Base-by-base conservation (phyloP, 2,888 invertebrate genomes). In the Chaetogeoica ovagalla region DNA sequence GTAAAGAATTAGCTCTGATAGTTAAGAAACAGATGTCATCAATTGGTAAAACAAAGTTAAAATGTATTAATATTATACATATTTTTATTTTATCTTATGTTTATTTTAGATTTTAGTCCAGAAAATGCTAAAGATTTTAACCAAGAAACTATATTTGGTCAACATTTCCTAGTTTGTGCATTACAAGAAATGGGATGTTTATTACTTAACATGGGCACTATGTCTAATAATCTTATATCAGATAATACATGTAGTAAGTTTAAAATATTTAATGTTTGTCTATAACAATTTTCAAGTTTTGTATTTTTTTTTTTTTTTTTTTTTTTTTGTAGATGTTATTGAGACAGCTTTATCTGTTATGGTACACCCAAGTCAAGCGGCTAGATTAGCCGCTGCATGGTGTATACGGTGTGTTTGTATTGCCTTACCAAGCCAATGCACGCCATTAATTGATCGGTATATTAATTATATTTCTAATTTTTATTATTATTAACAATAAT, bases 1-100 rank as follows among this genome's bases (percentile, higher is more conserved):
- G 96, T 85, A 95, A 96, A 85, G 97, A 98, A 87, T 92, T 99
- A 76, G 93, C 96, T 83, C 93, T 93, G 83, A 92, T 97, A 77
- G 92, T 98, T 79, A 91, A 94, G 63, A 95, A 96, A 85, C 96
- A 97, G 88, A 97, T 97, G 95, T 96, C 95, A 87, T 93, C 94
- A 8, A 95, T 96, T 83, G 89, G 89, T 89, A 84, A 84, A 84
- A 39, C 57, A 48, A 76, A 43, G n/a, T 23, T 66, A 43, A 43
- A 69, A 66, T 81, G 21, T 17, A 21, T 21, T 57, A 23, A 66
- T 73, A 8, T 57, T 57, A 17, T 19, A 9, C 19, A 17, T 4
- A 52, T 23, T 13, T 15, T 81, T 55, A 55, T 55, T 13, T 39
- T 19, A 63, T 30, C 11, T 21, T 19, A 66, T 55, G 75, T 52